phyloP scores from a whole-genome alignment of 2,797 vertebrate species.

The Propithecus deckenii region DNA sequence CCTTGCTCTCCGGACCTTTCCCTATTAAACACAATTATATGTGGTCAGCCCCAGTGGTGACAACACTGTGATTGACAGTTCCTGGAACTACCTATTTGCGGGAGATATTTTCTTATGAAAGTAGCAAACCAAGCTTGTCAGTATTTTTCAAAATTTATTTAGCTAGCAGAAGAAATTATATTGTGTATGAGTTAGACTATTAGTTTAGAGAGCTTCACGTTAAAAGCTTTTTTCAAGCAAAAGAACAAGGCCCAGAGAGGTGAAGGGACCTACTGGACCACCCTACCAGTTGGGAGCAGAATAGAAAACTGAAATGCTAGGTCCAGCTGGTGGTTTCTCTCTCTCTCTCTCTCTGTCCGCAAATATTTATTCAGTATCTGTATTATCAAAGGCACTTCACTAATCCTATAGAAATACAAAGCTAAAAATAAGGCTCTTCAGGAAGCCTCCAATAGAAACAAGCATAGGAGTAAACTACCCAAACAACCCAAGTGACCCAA shows the following conservation, averaged over 20 bases:
- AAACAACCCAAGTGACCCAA: neutral
- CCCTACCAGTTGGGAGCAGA: neutral
- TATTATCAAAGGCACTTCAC: neutral
- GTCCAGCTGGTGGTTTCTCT: neutral
- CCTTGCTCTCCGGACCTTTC: constrained; percentile 33
- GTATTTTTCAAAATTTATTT: constrained; percentile 62
- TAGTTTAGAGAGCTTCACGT: constrained; percentile 24
- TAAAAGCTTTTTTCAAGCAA: constrained; percentile 19
- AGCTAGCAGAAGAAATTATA: constrained; percentile 41
- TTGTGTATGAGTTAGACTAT: constrained; percentile 22
- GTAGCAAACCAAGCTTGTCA: constrained; percentile 16
- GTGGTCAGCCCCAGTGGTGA: neutral
- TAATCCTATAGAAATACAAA: neutral
- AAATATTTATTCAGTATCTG: constrained; percentile 7
- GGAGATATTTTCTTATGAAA: constrained; percentile 40
- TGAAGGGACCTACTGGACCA: neutral
- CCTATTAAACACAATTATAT: constrained; percentile 31
- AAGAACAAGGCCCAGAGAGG: neutral
- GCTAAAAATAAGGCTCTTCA: neutral
- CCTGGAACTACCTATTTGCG: neutral
- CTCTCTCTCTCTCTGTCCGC: neutral
- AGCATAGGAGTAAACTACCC: neutral
- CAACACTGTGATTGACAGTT: neutral
- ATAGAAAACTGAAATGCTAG: neutral
- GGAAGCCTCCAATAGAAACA: neutral